A percentile compares a stretch with the other conserved stretches of the same genome.
phyloP scores from a whole-genome alignment of 2,113 vertebrate species.

The Petrocephalus microphthalmus region DNA sequence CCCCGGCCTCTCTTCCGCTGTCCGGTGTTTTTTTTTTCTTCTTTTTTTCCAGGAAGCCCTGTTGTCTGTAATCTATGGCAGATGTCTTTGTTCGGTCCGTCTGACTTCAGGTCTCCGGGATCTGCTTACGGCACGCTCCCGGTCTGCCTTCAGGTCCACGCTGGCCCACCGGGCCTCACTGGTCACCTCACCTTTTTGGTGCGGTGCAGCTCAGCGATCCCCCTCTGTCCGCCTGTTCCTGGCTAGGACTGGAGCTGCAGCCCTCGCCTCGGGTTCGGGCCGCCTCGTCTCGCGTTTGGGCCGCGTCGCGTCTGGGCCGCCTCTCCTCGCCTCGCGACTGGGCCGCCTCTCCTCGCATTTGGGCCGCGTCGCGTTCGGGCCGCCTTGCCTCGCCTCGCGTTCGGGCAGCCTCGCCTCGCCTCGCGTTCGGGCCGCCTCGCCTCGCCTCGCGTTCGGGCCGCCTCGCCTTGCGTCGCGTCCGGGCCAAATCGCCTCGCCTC shows the following conservation, averaged over 20 bases:
- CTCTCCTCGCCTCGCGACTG: no score
- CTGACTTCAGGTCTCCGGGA: background rate
- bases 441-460: no score
- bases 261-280: no score
- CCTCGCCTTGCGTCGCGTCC: no score
- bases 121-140: background rate
- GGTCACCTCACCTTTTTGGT: background rate
- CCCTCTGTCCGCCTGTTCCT: background rate
- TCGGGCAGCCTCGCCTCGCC: background rate
- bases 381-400: no score
- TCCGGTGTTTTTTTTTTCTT: background rate
- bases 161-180: background rate
- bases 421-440: no score
- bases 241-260: background rate
- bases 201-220: background rate
- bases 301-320: no score
- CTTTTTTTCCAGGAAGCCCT: background rate
- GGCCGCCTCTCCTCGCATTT: no score
- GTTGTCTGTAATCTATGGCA: conserved; percentile 6
- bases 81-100: background rate
- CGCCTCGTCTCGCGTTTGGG: no score
- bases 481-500: no score
- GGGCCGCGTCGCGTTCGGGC: no score
- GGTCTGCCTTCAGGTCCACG: background rate
- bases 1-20: background rate